Percentiles rank a stretch among this genome's conserved stretches.
Conservation (phyloP, 2,113 vertebrate species). For the Nycticebus coucang region DNA sequence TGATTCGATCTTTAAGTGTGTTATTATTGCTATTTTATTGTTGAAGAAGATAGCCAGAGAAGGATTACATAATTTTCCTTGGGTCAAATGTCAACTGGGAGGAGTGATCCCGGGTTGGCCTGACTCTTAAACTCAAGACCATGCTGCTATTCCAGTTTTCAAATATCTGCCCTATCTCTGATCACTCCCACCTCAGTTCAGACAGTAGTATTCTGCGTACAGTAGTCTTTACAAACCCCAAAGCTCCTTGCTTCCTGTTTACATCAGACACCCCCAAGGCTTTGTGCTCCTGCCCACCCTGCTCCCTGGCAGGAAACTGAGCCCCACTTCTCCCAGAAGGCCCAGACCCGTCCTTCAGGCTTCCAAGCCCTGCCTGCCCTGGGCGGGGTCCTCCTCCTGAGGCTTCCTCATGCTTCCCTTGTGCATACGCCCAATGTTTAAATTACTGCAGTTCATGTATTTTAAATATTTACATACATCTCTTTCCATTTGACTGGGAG, state of each 20-base stretch:
- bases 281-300: background rate
- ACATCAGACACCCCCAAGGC: background rate
- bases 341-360: background rate
- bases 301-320: background rate
- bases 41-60: background rate
- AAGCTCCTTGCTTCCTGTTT: background rate
- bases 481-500: background rate
- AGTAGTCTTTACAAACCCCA: background rate
- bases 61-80: background rate
- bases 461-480: background rate
- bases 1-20: background rate
- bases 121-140: background rate
- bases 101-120: background rate
- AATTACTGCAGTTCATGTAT: too few relatives aligned
- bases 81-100: background rate
- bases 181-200: background rate
- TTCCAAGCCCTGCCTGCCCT: background rate
- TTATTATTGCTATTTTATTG: background rate
- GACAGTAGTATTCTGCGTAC: background rate
- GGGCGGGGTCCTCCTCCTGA: background rate
- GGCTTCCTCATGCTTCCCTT: background rate
- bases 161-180: background rate
- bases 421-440: background rate
- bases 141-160: background rate
- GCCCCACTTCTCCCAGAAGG: background rate